Percentiles rank a stretch among this genome's conserved stretches.
phyloP scores from a whole-genome alignment of 2,888 invertebrate genomes.

The Cybosia mesomella region DNA sequence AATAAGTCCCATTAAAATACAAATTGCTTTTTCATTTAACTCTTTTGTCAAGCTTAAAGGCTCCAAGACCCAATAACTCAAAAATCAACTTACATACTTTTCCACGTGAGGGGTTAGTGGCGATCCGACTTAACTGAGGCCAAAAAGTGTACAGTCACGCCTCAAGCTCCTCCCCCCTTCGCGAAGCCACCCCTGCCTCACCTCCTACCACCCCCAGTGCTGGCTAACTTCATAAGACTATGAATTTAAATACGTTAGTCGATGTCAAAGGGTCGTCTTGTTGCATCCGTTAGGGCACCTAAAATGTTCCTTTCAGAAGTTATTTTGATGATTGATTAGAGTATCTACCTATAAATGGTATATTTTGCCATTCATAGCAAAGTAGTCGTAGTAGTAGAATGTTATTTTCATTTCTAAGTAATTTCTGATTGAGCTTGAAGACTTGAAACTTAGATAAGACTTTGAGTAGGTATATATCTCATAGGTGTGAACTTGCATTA shows the following conservation, averaged over 20 bases:
- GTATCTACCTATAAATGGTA: not conserved
- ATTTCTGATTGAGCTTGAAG: no score
- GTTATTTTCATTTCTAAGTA: no score
- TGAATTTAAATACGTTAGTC: conserved; percentile 87
- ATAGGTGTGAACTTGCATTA: no score
- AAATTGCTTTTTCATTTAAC: no score
- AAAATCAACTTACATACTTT: conserved; percentile 50
- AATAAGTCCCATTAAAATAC: no score
- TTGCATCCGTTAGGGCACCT: conserved; percentile 67
- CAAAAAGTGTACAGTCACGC: conserved; percentile 87
- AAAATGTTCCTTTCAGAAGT: conserved; percentile 60
- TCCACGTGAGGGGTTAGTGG: conserved; percentile 60
- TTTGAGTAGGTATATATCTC: no score
- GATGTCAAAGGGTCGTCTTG: conserved; percentile 83
- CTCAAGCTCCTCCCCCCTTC: conserved; percentile 60
- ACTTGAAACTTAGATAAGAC: no score
- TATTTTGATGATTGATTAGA: not conserved
- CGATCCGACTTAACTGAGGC: conserved; percentile 85
- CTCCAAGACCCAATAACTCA: conserved; percentile 20
- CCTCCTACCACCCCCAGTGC: conserved; percentile 53
- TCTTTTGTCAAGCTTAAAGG: no score
- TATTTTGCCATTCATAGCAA: no score
- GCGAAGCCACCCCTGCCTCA: conserved; percentile 36
- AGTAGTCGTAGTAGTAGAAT: no score
- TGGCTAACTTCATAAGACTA: conserved; percentile 86